Percentiles rank a stretch among this genome's conserved stretches.
Evolutionary conservation across 2,797 vertebrate genomes (phyloP).

Genomic region (Myiothlypis coronata): DNA sequence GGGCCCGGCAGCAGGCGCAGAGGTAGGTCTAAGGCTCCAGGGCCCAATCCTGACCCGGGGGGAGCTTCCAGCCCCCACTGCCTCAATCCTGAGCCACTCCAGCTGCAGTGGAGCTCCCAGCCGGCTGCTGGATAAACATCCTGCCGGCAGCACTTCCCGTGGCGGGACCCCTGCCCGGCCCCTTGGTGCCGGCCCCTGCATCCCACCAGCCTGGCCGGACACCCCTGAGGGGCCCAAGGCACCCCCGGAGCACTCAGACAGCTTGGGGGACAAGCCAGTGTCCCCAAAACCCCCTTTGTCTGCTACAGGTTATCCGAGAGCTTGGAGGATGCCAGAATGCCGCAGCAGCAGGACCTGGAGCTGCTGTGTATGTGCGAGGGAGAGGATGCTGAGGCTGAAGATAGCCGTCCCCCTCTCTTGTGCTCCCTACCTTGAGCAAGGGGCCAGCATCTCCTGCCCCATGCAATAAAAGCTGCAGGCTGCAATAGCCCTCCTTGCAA

Average conservation of each 20-base stretch:
- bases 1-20: background rate
- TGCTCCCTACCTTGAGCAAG: conserved; percentile 35
- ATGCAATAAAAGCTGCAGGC: background rate
- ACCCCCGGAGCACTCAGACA: accelerated
- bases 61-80: background rate
- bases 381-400: conserved; percentile 76
- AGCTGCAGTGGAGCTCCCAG: conserved; percentile 32
- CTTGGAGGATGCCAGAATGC: conserved; percentile 53
- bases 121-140: conserved; percentile 67
- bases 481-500: accelerated
- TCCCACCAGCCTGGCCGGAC: background rate
- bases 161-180: conserved; percentile 6
- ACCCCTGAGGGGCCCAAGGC: background rate
- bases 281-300: background rate
- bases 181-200: background rate
- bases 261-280: background rate
- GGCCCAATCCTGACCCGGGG: accelerated
- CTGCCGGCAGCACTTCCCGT: conserved; percentile 56
- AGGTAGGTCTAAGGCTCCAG: background rate
- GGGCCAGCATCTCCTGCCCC: accelerated
- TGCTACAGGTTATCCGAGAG: conserved; percentile 78
- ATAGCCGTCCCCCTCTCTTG: conserved; percentile 56
- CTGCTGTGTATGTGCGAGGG: conserved; percentile 67
- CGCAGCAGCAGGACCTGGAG: conserved; percentile 70
- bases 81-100: conserved; percentile 22